Evolutionary conservation across 2,888 invertebrate genomes (phyloP).

Genomic region (Dorcus hopei): DNA sequence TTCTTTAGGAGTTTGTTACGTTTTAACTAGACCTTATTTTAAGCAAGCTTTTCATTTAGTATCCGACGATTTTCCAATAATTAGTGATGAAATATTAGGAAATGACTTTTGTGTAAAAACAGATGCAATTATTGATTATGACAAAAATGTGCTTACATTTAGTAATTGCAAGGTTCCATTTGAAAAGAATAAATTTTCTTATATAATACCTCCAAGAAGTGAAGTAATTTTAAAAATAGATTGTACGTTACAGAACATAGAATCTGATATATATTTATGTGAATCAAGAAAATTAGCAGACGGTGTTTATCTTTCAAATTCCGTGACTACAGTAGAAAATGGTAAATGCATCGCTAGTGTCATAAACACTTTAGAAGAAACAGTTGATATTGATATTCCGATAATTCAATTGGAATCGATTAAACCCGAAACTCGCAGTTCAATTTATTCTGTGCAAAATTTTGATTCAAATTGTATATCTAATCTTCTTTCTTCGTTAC

Average conservation of each 20-base stretch:
- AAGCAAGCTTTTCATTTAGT: conserved; percentile 10
- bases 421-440: not conserved
- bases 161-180: too few relatives aligned
- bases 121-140: not conserved
- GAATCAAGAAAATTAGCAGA: too few relatives aligned
- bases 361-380: not conserved
- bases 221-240: too few relatives aligned
- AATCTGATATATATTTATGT: too few relatives aligned
- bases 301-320: too few relatives aligned
- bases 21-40: too few relatives aligned
- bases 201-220: too few relatives aligned
- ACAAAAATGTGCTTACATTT: not conserved
- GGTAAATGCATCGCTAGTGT: not conserved
- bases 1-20: too few relatives aligned
- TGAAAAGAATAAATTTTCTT: too few relatives aligned
- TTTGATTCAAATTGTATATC: not conserved
- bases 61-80: conserved; percentile 13
- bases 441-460: not conserved
- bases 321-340: too few relatives aligned
- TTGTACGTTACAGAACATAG: too few relatives aligned
- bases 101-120: not conserved
- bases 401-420: not conserved
- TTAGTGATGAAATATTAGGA: conserved; percentile 2
- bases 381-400: not conserved
- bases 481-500: not conserved